Base-by-base conservation (phyloP, 2,888 invertebrate species). In the Aspidiotus rigidus region DNA sequence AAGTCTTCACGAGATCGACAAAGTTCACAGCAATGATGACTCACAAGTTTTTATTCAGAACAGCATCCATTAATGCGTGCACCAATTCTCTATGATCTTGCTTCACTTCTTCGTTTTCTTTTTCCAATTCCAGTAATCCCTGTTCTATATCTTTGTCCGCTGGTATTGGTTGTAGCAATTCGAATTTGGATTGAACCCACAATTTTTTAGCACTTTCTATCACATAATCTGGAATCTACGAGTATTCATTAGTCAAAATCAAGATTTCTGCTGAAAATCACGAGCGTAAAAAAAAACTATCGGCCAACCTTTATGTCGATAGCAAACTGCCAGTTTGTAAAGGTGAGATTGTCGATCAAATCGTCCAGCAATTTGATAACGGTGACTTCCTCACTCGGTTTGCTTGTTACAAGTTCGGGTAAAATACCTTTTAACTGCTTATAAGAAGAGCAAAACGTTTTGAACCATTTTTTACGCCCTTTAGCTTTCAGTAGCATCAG, bases 341-440 rank as follows among this genome's bases (percentile, higher is more conserved):
- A 82, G 8, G 41, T 16, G 11, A 75, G 74, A 40, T 67, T 71
- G 77, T 80, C 79, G 73, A 79, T 78, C 7, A 80, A 72, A 15
- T 74, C 74, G 17, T 79, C 78, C 72, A 82, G 74, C 13, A 81
- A 76, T 28, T 76, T 75, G 56, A 89, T 84, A 64, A 93, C 87
- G 56, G 88, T 89, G 0, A 87, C 86, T 76, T 94, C 93, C 76
- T 95, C 94, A 3, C 91, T 91, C 62, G 90, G 86, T 72, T 86
- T 86, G 0, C 91, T 87, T 70, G 83, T 81, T 0, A 93, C 80
- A 17, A 95, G 76, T 1, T 88, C 85, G 0, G 91, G 89, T 92
- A 93, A 93, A 62, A 69, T 41, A 16, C 41, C 41, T 62, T 62
- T 40, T 13, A 69, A 16, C n/a, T 15, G 40, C 16, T 62, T 62